Evolutionary conservation across 2,888 invertebrate genomes (phyloP).

Genomic region (Stegophylla sp.): DNA sequence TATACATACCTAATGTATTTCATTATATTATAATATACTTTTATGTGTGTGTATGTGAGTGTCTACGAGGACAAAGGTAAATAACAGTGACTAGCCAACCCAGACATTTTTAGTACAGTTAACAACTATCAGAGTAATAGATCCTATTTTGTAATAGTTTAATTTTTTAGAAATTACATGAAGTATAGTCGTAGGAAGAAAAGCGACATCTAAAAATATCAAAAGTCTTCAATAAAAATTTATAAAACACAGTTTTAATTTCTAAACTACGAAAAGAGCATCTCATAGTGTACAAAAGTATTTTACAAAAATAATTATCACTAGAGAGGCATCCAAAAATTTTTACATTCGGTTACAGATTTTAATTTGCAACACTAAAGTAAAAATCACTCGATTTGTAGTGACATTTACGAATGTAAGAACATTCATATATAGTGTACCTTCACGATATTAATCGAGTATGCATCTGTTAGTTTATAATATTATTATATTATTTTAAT

Average conservation of each 20-base stretch:
- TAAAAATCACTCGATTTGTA: neutral
- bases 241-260: neutral
- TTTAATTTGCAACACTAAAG: neutral
- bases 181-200: neutral
- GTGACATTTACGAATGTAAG: no score
- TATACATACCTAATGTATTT: neutral
- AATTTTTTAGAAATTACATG: no score
- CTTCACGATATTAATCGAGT: neutral
- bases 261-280: no score
- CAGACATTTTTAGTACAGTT: neutral
- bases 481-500: neutral
- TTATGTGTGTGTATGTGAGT: no score
- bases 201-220: neutral
- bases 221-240: neutral
- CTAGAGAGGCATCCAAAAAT: no score
- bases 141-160: neutral
- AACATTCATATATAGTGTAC: neutral
- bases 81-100: no score
- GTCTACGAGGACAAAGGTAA: neutral
- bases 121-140: neutral
- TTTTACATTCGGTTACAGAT: no score
- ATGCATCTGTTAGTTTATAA: neutral
- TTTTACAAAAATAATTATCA: no score
- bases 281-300: no score
- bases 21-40: no score